Conservation (phyloP, 2,888 invertebrate species). For the Seira musarum region DNA sequence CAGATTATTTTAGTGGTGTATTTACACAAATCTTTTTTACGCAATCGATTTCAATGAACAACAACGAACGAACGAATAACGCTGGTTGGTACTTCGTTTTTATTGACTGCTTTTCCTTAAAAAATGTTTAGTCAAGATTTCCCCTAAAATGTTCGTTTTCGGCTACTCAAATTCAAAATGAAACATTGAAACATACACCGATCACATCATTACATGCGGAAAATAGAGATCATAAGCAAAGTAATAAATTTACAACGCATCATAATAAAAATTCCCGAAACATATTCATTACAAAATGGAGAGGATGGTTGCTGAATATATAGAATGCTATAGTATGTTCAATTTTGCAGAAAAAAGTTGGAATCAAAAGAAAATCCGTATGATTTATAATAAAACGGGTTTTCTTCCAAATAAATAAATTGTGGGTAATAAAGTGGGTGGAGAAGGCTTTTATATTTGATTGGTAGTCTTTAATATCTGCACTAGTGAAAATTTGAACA, state of each 20-base stretch:
- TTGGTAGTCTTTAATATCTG: constrained; percentile 26
- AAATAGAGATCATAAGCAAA: constrained; percentile 28
- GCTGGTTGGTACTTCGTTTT: too few species aligned
- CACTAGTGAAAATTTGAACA: neutral
- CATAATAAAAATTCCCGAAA: constrained; percentile 12
- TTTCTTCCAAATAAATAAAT: constrained; percentile 32
- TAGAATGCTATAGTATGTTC: constrained; percentile 33
- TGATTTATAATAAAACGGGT: constrained; percentile 56
- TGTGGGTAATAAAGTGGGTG: constrained; percentile 54
- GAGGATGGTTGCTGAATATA: too few species aligned
- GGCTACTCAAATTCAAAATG: too few species aligned
- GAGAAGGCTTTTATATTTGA: constrained; percentile 34
- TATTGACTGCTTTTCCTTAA: too few species aligned
- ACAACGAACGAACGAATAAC: too few species aligned
- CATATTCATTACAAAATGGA: too few species aligned
- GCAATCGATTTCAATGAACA: too few species aligned
- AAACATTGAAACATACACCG: too few species aligned
- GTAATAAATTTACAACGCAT: constrained; percentile 41
- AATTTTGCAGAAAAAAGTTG: constrained; percentile 34
- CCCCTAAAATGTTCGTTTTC: too few species aligned
- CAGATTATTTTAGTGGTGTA: constrained; percentile 2
- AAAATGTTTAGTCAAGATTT: too few species aligned
- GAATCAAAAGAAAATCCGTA: neutral
- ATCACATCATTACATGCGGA: neutral
- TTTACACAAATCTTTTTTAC: too few species aligned